Evolutionary conservation across 2,888 invertebrate genomes (phyloP), one percentile per base, ranked within the genome.

Genomic region (Rhamphomyia laevipes): DNA sequence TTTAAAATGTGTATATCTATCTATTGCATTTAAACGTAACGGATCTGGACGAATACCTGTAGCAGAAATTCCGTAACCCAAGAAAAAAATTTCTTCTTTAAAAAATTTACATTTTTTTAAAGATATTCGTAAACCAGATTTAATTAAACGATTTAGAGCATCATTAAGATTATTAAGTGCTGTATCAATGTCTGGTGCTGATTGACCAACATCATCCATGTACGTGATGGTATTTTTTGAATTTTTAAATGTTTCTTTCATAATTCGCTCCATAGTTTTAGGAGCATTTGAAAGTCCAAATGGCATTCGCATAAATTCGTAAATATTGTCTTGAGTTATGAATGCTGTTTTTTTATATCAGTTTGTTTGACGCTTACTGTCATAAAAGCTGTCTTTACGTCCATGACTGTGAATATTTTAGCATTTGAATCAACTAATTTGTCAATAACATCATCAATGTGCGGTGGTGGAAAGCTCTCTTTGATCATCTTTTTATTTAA

Each of bases 271-370:
- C 33, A 33, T 33, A 4, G 33, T 33, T 13, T 33, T 33, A 3
- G 4, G 30, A 9, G 30, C 30, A 35, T 35, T 35, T 35, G 35
- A 35, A n/a, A 35, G 35, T 10, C 35, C 35, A 30, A 30, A 30
- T 9, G 30, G 21, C 42, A 46, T 49, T 23, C 43, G 27, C 12
- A 43, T 2, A 10, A 49, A 46, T 42, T 49, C 49, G 35, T 43
- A 49, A 3, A 49, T 3, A 10, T 42, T 42, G 16, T 43, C 49
- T 43, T 49, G 49, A 3, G 46, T 49, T 10, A 49, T 21, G 13
- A 46, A 49, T 13, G 46, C 49, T 2, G 49, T 49, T 37, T 46
- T 49, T 37, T 23, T 21, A 43, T 49, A 30, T 43, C 43, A 6
- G 27, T 12, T 21, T 21, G n/a, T 4, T 38, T 50, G 1, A 50